Conservation (phyloP, 1,140 invertebrate genomes). For the Lycorma delicatula region DNA sequence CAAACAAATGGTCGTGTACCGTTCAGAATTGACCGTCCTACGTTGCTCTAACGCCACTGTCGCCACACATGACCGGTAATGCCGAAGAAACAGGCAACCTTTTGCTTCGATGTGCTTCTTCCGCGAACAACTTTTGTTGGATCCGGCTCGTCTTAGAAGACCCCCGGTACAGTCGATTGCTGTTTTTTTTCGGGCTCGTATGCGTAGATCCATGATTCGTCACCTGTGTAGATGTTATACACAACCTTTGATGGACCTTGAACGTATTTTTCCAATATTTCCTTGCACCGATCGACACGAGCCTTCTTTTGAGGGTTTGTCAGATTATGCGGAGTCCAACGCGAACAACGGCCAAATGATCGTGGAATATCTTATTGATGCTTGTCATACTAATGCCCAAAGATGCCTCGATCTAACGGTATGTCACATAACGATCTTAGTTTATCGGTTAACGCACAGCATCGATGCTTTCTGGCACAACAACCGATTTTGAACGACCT, state of each 20-base stretch:
- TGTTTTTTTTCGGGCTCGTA: slow-evolving; percentile 30
- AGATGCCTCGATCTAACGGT: slow-evolving; percentile 11
- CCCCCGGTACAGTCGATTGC: slow-evolving; percentile 24
- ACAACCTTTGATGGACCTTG: slow-evolving; percentile 22
- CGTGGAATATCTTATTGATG: slow-evolving; percentile 12
- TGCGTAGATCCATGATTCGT: slow-evolving; percentile 27
- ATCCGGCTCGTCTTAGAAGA: slow-evolving; percentile 29
- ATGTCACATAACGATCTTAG: slow-evolving; percentile 19
- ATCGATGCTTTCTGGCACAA: slow-evolving; percentile 28
- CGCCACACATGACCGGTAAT: slow-evolving; percentile 16
- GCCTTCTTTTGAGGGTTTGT: slow-evolving; percentile 17
- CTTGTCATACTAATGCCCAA: slow-evolving; percentile 25
- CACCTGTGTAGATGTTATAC: slow-evolving; percentile 24
- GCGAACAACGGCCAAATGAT: slow-evolving; percentile 12
- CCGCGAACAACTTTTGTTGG: slow-evolving; percentile 28
- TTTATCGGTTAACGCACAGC: slow-evolving; percentile 14
- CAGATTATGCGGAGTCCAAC: slow-evolving; percentile 23
- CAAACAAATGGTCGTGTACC: slow-evolving; percentile 31
- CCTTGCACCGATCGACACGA: slow-evolving; percentile 23
- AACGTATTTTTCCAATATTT: slow-evolving; percentile 23
- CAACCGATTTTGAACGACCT: slow-evolving; percentile 26
- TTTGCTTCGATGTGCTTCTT: slow-evolving; percentile 23
- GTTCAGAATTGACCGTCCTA: slow-evolving; percentile 23
- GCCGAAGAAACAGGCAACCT: slow-evolving; percentile 22
- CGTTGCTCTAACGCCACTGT: slow-evolving; percentile 18